These are phyloP conservation scores for Troilus luridus DNA, from an alignment of 2,888 invertebrate species.

Conservation along the genomic window DNA sequence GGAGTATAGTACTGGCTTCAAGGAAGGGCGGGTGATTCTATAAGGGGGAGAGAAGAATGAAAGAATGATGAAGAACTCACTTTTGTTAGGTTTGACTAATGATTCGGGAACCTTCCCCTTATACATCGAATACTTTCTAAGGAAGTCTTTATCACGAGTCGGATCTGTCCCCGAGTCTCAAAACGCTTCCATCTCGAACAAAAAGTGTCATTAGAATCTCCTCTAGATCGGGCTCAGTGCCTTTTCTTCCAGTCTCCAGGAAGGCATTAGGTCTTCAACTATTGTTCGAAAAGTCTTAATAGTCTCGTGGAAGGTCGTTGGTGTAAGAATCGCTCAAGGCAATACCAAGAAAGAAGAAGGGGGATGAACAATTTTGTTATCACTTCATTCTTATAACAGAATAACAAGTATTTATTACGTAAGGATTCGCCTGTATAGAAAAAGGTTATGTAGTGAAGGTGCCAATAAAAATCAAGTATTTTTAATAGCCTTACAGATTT, in stretches of 20 bases:
- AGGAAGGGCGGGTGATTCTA: slow-evolving; percentile 14
- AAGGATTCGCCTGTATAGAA: too few relatives aligned
- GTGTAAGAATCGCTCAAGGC: not conserved
- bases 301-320: not conserved
- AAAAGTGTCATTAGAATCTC: slow-evolving; percentile 47
- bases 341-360: not conserved
- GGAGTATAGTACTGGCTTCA: not conserved
- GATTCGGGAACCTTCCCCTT: not conserved
- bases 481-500: too few relatives aligned
- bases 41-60: not conserved
- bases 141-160: slow-evolving; percentile 3
- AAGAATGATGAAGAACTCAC: slow-evolving; percentile 25
- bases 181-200: slow-evolving; percentile 37
- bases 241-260: slow-evolving; percentile 30
- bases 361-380: not conserved
- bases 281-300: not conserved
- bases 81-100: slow-evolving; percentile 44
- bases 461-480: too few relatives aligned
- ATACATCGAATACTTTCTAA: slow-evolving; percentile 18
- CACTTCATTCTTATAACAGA: too few relatives aligned
- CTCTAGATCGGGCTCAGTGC: not conserved
- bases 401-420: too few relatives aligned
- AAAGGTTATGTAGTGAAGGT: too few relatives aligned
- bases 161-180: not conserved
- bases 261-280: not conserved